Percentiles rank a stretch among this genome's conserved stretches.
These are phyloP conservation scores for Neria commutata DNA, from an alignment of 2,888 invertebrate species.

Conservation along the genomic window DNA sequence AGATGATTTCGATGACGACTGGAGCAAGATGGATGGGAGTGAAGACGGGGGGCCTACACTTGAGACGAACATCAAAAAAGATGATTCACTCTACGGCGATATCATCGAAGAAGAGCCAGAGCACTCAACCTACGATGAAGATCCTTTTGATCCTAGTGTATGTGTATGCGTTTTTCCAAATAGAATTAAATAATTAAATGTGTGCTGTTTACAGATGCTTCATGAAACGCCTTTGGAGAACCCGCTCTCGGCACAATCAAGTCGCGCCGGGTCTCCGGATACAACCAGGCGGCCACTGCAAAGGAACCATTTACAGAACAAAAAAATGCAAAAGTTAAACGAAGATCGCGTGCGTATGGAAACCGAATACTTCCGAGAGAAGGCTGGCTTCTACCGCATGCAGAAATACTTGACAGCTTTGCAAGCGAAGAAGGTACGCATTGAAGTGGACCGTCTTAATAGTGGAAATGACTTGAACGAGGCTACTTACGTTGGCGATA, in stretches of 20 bases:
- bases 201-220: not conserved
- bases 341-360: conserved; percentile 49
- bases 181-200: not conserved
- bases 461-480: no score
- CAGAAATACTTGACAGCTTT: conserved; percentile 49
- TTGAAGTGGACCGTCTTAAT: conserved; percentile 16
- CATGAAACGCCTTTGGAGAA: conserved; percentile 19
- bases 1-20: conserved; percentile 27
- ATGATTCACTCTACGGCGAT: conserved; percentile 36
- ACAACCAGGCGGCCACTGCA: no score
- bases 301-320: not conserved
- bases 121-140: conserved; percentile 30
- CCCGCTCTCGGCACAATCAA: conserved; percentile 36
- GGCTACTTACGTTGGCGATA: no score
- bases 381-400: conserved; percentile 51
- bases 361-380: conserved; percentile 49
- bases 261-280: conserved; percentile 6
- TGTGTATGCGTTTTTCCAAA: not conserved
- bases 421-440: conserved; percentile 39
- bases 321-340: conserved; percentile 14
- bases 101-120: conserved; percentile 38
- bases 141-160: conserved; percentile 37
- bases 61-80: conserved; percentile 33
- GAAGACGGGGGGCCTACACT: conserved; percentile 24
- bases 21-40: conserved; percentile 30